phyloP scores from a whole-genome alignment of 2,797 vertebrate genomes.

The Chromobotia macracanthus region DNA sequence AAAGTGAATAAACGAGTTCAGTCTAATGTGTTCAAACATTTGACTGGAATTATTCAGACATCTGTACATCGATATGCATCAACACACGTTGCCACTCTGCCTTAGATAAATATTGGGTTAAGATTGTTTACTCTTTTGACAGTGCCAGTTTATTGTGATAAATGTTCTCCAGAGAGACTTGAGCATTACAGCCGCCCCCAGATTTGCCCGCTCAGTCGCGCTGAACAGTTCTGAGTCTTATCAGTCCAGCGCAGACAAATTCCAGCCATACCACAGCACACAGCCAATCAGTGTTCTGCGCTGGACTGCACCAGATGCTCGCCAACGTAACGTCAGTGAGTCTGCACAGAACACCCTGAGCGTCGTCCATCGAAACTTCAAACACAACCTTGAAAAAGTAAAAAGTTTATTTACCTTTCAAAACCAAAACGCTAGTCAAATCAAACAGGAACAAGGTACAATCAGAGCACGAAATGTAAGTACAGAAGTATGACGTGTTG shows the following conservation, averaged over 20 bases:
- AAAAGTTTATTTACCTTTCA: neutral
- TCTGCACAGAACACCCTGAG: slow-evolving; percentile 12
- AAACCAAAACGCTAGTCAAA: neutral
- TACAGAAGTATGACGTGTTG: too few relatives aligned
- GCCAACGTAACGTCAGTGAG: slow-evolving; percentile 53
- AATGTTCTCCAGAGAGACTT: slow-evolving; percentile 30
- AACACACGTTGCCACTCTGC: neutral
- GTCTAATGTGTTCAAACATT: neutral
- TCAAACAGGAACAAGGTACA: neutral
- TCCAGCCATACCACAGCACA: slow-evolving; percentile 70
- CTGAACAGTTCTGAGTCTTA: slow-evolving; percentile 50
- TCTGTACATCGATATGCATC: neutral
- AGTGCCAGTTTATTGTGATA: slow-evolving; percentile 12
- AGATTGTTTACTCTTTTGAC: neutral
- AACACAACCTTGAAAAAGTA: too few relatives aligned
- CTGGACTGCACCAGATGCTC: slow-evolving; percentile 63
- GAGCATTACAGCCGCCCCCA: slow-evolving; percentile 50
- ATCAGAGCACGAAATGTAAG: neutral
- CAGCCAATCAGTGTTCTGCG: slow-evolving; percentile 60
- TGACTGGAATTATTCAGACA: neutral
- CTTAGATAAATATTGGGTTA: slow-evolving; percentile 35
- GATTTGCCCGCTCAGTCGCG: slow-evolving; percentile 16
- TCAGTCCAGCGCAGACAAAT: slow-evolving; percentile 65
- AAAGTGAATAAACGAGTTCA: too few relatives aligned
- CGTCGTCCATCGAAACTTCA: neutral